Evolutionary conservation across 2,113 vertebrate species (phyloP), one percentile per base, ranked within the genome.

Genomic region (Pardalotus punctatus): DNA sequence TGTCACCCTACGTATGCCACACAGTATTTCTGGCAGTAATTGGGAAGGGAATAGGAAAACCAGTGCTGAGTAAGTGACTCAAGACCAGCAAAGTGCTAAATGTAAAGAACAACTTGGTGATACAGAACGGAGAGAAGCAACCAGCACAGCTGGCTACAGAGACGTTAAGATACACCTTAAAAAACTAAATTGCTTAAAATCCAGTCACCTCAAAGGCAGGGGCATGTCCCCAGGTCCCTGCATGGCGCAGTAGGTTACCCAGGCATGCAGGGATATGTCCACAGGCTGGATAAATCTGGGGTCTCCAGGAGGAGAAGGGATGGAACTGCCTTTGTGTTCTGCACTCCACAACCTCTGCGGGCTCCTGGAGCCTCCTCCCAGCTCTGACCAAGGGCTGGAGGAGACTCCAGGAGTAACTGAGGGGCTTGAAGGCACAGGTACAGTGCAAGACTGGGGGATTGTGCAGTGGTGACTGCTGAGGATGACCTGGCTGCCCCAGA

Each of bases 321-420:
- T 1, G n/a, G n/a, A n/a, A n/a, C n/a, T n/a, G n/a, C n/a, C n/a
- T n/a, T n/a, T n/a, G n/a, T n/a, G 56, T 29, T 76, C 53, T 17
- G 36, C 36, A 6, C 35, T 42, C 43, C 71, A 47, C 2, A 0
- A n/a, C 31, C 12, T 2, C 82, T 24, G 28, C 0, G 0, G 70
- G 33, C 11, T 60, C 19, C 65, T 66, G 62, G 51, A 94, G 40
- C 58, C 72, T 51, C 48, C 54, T 28, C 28, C n/a, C 6, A 66
- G 2, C 2, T 38, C 77, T 18, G 6, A 4, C 8, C 40, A 38
- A 71, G 74, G 79, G 28, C 58, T 60, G 74, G 21, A 70, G 33
- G 25, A 50, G 24, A 40, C 11, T 14, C 45, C 51, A 58, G 17
- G 42, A 53, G 22, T 31, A 57, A 61, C n/a, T 20, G 36, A 47